Evolutionary conservation across 2,888 invertebrate species (phyloP).

Genomic region (Polyommatus iphigenia): DNA sequence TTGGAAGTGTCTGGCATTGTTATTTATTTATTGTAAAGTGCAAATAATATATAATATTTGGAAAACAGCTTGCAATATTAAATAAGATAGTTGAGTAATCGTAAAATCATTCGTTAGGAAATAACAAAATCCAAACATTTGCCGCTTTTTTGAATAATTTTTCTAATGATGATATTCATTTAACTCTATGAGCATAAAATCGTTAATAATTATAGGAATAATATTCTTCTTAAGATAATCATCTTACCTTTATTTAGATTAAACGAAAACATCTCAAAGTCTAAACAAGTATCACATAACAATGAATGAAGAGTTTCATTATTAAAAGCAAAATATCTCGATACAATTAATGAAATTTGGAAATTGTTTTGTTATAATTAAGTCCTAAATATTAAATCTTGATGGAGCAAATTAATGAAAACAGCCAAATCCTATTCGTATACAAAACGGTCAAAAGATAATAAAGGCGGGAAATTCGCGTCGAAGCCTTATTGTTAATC

Average conservation of each 20-base stretch:
- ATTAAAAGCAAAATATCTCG: slow-evolving; percentile 15
- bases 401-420: slow-evolving; percentile 27
- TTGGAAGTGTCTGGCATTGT: no score
- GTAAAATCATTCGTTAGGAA: neutral
- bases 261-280: slow-evolving; percentile 6
- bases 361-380: slow-evolving; percentile 31
- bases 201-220: neutral
- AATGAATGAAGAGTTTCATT: slow-evolving; percentile 10
- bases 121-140: neutral
- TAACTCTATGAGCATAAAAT: neutral
- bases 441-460: slow-evolving; percentile 28
- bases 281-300: neutral
- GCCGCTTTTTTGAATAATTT: neutral
- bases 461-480: slow-evolving; percentile 19
- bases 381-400: slow-evolving; percentile 25
- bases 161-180: neutral
- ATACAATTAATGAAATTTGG: slow-evolving; percentile 19
- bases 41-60: no score
- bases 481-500: slow-evolving; percentile 21
- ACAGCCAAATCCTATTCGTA: slow-evolving; percentile 27
- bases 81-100: no score
- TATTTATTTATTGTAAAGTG: no score
- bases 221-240: neutral
- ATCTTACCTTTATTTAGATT: neutral
- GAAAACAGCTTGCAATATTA: no score